Percentiles rank a stretch among this genome's conserved stretches.
Evolutionary conservation across 2,113 vertebrate species (phyloP).

Genomic region (Sinocyclocheilus anshuiensis): DNA sequence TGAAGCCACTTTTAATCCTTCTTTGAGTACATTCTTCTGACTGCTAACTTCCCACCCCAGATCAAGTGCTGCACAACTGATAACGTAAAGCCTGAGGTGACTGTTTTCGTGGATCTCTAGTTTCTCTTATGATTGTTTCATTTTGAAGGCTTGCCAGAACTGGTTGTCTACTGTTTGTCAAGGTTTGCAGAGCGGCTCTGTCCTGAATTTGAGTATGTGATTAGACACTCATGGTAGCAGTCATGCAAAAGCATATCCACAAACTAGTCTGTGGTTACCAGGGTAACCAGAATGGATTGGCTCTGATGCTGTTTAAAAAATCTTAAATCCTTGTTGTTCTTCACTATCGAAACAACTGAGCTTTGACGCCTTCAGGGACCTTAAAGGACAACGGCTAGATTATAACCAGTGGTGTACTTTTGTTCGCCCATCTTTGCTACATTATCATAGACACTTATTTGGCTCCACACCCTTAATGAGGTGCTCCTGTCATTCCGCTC

Average conservation of each 20-base stretch:
- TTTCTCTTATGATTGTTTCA: neutral
- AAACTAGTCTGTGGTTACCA: neutral
- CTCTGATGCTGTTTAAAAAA: neutral
- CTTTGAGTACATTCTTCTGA: constrained; percentile 23
- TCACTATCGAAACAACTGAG: constrained; percentile 4
- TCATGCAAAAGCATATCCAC: neutral
- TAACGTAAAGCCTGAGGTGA: constrained; percentile 31
- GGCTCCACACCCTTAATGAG: neutral
- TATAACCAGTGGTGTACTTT: neutral
- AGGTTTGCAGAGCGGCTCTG: constrained; percentile 1
- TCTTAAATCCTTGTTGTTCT: neutral
- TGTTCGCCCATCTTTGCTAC: neutral
- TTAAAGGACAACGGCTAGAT: neutral
- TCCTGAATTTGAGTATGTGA: constrained; percentile 18
- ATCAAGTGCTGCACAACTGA: constrained; percentile 37
- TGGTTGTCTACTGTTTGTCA: constrained; percentile 6
- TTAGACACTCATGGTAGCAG: neutral
- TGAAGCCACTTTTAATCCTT: constrained; percentile 24
- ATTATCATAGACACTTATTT: neutral
- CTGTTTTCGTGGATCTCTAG: constrained; percentile 1
- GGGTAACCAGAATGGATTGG: constrained; percentile 15
- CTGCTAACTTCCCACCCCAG: constrained; percentile 30
- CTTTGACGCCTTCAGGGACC: neutral
- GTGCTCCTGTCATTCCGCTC: neutral
- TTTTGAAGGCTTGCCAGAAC: constrained; percentile 30